Percentiles rank a stretch among this genome's conserved stretches.
Conservation (phyloP, 2,888 invertebrate species). For the Spodoptera littoralis region DNA sequence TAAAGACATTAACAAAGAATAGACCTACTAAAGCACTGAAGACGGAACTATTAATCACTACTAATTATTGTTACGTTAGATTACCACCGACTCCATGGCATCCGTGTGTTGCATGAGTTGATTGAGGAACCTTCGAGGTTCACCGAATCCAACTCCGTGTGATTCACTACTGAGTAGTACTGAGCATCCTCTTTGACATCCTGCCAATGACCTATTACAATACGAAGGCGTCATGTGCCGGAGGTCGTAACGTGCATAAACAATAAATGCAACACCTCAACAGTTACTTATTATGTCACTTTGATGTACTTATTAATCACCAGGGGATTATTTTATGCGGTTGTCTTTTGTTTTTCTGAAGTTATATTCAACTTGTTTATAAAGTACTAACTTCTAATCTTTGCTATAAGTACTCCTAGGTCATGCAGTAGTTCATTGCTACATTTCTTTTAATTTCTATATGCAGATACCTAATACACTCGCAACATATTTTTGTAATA, state of each 20-base stretch:
- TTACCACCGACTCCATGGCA: constrained; percentile 49
- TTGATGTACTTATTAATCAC: constrained; percentile 43
- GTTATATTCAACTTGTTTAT: too few species aligned
- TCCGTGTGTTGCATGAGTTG: constrained; percentile 64
- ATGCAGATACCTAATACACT: too few species aligned
- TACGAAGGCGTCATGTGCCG: constrained; percentile 53
- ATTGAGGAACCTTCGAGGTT: constrained; percentile 47
- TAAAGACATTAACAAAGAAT: background rate
- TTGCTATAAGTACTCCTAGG: too few species aligned
- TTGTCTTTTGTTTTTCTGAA: too few species aligned
- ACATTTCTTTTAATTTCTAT: too few species aligned
- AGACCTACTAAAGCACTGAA: constrained; percentile 1
- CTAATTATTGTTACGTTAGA: constrained; percentile 56
- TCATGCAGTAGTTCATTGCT: too few species aligned
- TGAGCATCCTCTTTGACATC: constrained; percentile 70
- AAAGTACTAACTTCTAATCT: too few species aligned
- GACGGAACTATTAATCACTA: constrained; percentile 40
- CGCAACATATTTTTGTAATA: too few species aligned
- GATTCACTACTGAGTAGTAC: constrained; percentile 56
- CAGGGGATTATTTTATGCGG: constrained; percentile 28
- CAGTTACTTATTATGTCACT: constrained; percentile 56
- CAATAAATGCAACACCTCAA: constrained; percentile 58
- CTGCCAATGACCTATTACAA: constrained; percentile 85
- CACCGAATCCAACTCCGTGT: constrained; percentile 51
- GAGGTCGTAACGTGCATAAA: constrained; percentile 57